Conservation (phyloP, 2,113 vertebrate genomes). For the Pluvialis apricaria region DNA sequence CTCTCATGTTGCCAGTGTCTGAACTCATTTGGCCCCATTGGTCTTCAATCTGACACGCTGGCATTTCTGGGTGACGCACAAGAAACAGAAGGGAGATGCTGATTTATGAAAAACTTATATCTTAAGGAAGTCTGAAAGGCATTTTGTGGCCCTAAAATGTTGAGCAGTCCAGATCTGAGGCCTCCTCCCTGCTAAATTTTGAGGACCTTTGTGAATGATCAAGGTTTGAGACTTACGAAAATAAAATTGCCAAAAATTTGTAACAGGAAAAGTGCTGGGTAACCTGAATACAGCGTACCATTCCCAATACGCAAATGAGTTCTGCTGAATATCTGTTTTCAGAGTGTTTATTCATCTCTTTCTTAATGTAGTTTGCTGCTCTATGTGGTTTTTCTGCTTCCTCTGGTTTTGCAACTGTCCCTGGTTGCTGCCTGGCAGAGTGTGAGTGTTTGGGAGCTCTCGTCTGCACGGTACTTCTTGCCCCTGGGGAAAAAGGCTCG, state of each 20-base stretch:
- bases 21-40: neutral
- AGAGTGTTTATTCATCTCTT: neutral
- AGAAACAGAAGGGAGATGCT: neutral
- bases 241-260: neutral
- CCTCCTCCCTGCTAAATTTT: neutral
- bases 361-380: constrained; percentile 16
- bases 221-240: neutral
- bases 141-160: constrained; percentile 29
- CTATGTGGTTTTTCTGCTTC: constrained; percentile 29
- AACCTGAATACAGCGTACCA: neutral
- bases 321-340: neutral
- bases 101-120: neutral
- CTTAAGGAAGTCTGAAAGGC: neutral
- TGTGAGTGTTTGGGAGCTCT: neutral
- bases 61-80: neutral
- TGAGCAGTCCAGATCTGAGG: neutral
- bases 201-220: neutral
- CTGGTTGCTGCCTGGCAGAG: neutral
- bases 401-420: constrained; percentile 20
- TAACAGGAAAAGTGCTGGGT: fast-evolving
- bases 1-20: neutral
- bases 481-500: constrained; percentile 38
- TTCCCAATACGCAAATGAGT: fast-evolving
- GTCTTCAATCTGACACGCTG: neutral
- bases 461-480: constrained; percentile 70